Percentiles rank a stretch among this genome's conserved stretches.
Evolutionary conservation across 2,113 vertebrate genomes (phyloP).

Genomic region (Ariopsis seemanni): DNA sequence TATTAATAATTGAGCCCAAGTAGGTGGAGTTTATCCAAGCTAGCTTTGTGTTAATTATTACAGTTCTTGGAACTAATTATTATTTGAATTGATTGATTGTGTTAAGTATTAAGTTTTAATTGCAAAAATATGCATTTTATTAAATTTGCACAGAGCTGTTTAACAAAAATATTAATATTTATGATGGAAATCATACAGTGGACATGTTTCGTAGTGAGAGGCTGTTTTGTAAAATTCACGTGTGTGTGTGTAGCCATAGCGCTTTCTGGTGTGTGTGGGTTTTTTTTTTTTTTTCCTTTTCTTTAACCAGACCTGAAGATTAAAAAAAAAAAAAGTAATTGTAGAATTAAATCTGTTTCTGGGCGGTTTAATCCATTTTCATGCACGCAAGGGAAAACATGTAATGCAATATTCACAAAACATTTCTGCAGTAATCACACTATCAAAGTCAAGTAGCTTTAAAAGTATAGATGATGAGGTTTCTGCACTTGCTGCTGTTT

Average conservation of each 20-base stretch:
- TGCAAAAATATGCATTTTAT: background rate
- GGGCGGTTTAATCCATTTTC: background rate
- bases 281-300: background rate
- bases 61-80: background rate
- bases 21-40: background rate
- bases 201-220: background rate
- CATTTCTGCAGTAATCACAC: background rate
- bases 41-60: background rate
- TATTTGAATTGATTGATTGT: background rate
- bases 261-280: background rate
- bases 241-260: background rate
- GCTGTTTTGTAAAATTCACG: background rate
- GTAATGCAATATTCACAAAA: background rate
- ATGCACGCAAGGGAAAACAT: background rate
- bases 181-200: background rate
- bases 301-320: background rate
- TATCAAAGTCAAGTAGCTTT: background rate
- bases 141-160: background rate
- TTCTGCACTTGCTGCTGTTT: background rate
- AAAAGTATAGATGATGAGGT: background rate
- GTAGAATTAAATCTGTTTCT: background rate
- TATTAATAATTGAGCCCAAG: background rate
- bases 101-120: background rate
- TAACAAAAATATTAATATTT: background rate
- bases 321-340: background rate